A percentile compares a stretch with the other conserved stretches of the same genome.
phyloP scores from a whole-genome alignment of 1,140 invertebrate species.

The Lasaia peninsularis region DNA sequence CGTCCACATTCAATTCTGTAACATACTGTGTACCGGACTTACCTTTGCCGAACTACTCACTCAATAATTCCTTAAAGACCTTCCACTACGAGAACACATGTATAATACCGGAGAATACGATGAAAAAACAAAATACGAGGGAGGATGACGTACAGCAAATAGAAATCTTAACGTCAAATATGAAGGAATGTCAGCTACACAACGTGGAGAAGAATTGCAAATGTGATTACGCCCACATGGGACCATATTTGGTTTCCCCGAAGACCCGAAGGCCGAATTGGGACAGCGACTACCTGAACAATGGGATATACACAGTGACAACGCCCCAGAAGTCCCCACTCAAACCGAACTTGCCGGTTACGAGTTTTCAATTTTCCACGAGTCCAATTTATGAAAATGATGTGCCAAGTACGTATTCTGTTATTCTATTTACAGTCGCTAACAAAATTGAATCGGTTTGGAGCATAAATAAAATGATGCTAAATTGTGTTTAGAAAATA shows the following conservation, averaged over 20 bases:
- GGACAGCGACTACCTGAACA: slow-evolving; percentile 61
- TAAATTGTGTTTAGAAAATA: background rate
- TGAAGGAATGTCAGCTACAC: slow-evolving; percentile 67
- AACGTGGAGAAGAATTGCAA: slow-evolving; percentile 63
- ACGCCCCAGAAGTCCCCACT: slow-evolving; percentile 58
- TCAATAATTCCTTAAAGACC: slow-evolving; percentile 76
- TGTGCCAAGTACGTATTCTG: slow-evolving; percentile 39
- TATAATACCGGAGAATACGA: slow-evolving; percentile 60
- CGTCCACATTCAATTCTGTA: slow-evolving; percentile 56
- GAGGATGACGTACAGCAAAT: slow-evolving; percentile 69
- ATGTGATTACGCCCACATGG: slow-evolving; percentile 69
- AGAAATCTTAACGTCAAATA: slow-evolving; percentile 61
- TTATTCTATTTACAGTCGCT: background rate
- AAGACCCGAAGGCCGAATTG: slow-evolving; percentile 56
- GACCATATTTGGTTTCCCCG: slow-evolving; percentile 57
- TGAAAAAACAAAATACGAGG: slow-evolving; percentile 63
- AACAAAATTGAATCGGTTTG: background rate
- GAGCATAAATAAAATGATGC: background rate
- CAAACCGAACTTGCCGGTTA: slow-evolving; percentile 50
- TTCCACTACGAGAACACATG: slow-evolving; percentile 72
- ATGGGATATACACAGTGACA: slow-evolving; percentile 63
- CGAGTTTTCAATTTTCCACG: slow-evolving; percentile 65
- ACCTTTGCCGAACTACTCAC: slow-evolving; percentile 78
- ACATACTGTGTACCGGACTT: slow-evolving; percentile 64
- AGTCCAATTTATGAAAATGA: slow-evolving; percentile 73